These are phyloP conservation scores for Nannoperca australis DNA, from an alignment of 2,797 vertebrate genomes.

Conservation along the genomic window DNA sequence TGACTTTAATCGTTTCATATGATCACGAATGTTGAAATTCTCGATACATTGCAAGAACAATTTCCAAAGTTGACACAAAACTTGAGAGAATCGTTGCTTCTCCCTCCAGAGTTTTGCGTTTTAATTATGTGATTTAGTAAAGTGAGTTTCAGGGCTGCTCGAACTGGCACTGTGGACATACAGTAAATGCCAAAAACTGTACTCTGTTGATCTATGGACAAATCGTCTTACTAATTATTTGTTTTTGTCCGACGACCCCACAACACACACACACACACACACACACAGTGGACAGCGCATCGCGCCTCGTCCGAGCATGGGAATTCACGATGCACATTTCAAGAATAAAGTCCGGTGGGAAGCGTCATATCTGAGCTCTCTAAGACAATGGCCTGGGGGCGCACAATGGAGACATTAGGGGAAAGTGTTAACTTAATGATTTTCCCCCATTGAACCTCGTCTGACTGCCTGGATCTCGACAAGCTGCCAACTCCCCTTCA, in stretches of 20 bases:
- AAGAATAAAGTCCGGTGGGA: slow-evolving; percentile 84
- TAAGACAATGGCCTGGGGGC: slow-evolving; percentile 87
- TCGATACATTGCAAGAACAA: not conserved
- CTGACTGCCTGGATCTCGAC: slow-evolving; percentile 91
- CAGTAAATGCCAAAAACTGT: slow-evolving; percentile 7
- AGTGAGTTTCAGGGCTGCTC: slow-evolving; percentile 1
- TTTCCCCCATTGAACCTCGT: slow-evolving; percentile 89
- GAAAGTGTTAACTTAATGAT: slow-evolving; percentile 97
- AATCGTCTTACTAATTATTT: slow-evolving; percentile 31
- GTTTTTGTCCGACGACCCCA: slow-evolving; percentile 27
- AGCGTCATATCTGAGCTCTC: slow-evolving; percentile 85
- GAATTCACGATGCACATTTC: slow-evolving; percentile 77
- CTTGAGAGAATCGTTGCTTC: not conserved
- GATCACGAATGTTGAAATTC: not conserved
- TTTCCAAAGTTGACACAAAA: slow-evolving; percentile 19
- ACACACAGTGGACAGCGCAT: slow-evolving; percentile 56
- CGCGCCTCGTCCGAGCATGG: slow-evolving; percentile 73
- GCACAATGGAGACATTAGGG: slow-evolving; percentile 92
- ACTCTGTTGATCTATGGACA: slow-evolving; percentile 11
- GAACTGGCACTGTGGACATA: not conserved
- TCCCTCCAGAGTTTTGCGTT: not conserved
- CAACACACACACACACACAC: slow-evolving; percentile 31
- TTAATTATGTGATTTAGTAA: not conserved
- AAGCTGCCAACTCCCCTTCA: slow-evolving; percentile 90
- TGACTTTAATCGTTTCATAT: too few species aligned